These are phyloP conservation scores for Eulemur coronatus DNA, from an alignment of 2,797 vertebrate genomes.

Conservation along the genomic window DNA sequence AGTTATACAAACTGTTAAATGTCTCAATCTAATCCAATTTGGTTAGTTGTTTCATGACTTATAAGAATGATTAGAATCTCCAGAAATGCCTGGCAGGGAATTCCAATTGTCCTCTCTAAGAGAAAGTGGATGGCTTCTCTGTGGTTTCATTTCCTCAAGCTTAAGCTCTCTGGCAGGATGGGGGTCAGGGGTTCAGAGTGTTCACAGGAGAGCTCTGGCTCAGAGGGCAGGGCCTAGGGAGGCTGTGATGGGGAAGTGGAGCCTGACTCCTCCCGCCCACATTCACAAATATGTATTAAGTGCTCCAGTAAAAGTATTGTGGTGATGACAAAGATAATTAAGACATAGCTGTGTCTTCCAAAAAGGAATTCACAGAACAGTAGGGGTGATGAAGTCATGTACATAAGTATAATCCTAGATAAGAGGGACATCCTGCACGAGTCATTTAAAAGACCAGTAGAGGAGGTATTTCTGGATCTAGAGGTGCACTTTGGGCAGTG, in stretches of 20 bases:
- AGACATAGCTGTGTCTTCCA: background rate
- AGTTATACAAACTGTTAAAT: background rate
- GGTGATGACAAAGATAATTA: background rate
- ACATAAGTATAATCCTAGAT: background rate
- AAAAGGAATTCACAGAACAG: constrained; percentile 4
- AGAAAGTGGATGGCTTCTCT: background rate
- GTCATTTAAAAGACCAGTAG: background rate
- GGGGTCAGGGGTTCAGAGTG: background rate
- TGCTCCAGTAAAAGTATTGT: background rate
- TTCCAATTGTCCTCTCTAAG: background rate
- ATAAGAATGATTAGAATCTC: background rate
- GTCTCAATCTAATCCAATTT: background rate
- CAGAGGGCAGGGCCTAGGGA: background rate
- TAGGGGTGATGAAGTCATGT: background rate
- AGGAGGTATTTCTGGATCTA: background rate
- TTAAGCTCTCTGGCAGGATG: background rate
- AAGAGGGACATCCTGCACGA: background rate
- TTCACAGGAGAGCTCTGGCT: background rate
- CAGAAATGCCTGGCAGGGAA: constrained; percentile 17
- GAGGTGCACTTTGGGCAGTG: background rate
- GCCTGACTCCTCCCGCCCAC: background rate
- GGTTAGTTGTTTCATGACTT: background rate
- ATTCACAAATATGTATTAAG: background rate
- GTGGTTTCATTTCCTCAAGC: background rate
- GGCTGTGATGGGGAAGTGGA: background rate